A percentile compares a stretch with the other conserved stretches of the same genome.
Evolutionary conservation across 2,888 invertebrate species (phyloP).

Genomic region (Drosophila algonquin): DNA sequence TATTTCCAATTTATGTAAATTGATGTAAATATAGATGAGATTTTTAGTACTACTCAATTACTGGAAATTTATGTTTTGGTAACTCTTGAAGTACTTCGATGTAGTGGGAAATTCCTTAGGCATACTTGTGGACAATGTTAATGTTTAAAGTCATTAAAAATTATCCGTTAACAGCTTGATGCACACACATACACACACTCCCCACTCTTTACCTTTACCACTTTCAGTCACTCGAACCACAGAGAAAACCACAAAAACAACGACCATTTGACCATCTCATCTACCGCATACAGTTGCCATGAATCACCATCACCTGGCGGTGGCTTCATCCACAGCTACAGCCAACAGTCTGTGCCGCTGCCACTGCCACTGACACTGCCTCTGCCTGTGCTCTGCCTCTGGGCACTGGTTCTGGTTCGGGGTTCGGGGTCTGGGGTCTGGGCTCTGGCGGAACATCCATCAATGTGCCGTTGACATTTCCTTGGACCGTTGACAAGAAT

Average conservation of each 20-base stretch:
- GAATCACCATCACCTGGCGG: conserved; percentile 76
- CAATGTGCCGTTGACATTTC: conserved; percentile 79
- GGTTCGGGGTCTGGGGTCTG: not conserved
- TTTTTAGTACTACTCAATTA: too few species aligned
- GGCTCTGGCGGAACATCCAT: conserved; percentile 69
- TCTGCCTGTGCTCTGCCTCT: conserved; percentile 10
- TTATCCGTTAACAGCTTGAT: conserved; percentile 47
- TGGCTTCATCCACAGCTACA: conserved; percentile 31
- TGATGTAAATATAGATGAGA: too few species aligned
- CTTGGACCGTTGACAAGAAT: conserved; percentile 76
- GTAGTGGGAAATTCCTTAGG: conserved; percentile 4
- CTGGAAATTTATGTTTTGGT: not conserved
- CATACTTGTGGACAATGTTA: conserved; percentile 30
- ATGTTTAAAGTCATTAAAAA: conserved; percentile 57
- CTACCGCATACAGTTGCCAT: conserved; percentile 77
- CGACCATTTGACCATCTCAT: conserved; percentile 61
- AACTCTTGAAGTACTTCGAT: not conserved
- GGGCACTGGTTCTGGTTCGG: conserved; percentile 21
- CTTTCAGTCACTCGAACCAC: conserved; percentile 24
- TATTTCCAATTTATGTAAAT: too few species aligned
- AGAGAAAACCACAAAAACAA: conserved; percentile 38
- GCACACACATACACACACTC: conserved; percentile 6
- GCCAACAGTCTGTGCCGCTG: conserved; percentile 15
- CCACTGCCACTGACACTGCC: conserved; percentile 7
- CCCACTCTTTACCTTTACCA: not conserved